Evolutionary conservation across 2,797 vertebrate species (phyloP).

Genomic region (Gymnoscopelus microlampas): DNA sequence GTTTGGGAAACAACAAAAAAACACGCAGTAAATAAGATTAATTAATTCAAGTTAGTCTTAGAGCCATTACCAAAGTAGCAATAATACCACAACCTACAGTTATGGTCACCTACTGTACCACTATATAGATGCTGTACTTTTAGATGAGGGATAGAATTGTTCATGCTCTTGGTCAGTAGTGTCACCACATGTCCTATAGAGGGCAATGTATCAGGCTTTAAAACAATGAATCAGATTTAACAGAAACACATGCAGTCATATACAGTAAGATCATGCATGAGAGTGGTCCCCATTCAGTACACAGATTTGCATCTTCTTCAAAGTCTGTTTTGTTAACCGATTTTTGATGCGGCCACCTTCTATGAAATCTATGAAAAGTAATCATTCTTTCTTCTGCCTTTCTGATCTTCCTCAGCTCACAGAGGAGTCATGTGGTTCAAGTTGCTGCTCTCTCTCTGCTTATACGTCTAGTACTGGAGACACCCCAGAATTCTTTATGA

Average conservation of each 20-base stretch:
- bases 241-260: constrained; percentile 6
- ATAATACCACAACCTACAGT: too few relatives aligned
- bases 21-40: too few relatives aligned
- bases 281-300: constrained; percentile 23
- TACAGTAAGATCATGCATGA: not conserved
- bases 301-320: not conserved
- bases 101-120: too few relatives aligned
- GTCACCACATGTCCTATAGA: constrained; percentile 52
- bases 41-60: too few relatives aligned
- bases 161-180: constrained; percentile 1
- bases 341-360: too few relatives aligned
- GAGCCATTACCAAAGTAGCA: too few relatives aligned
- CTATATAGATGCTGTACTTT: too few relatives aligned
- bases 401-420: not conserved
- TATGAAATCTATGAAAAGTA: too few relatives aligned
- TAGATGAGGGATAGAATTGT: too few relatives aligned
- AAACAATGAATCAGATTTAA: constrained; percentile 13
- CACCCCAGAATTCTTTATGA: constrained; percentile 15
- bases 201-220: constrained; percentile 68
- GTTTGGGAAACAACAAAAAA: too few relatives aligned
- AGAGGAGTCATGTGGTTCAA: constrained; percentile 22
- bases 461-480: not conserved
- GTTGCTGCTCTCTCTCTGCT: constrained; percentile 14
- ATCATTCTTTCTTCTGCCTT: too few relatives aligned
- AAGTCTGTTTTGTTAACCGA: not conserved